These are phyloP conservation scores for Dicaeum eximium DNA, from an alignment of 2,113 vertebrate species.

Conservation along the genomic window DNA sequence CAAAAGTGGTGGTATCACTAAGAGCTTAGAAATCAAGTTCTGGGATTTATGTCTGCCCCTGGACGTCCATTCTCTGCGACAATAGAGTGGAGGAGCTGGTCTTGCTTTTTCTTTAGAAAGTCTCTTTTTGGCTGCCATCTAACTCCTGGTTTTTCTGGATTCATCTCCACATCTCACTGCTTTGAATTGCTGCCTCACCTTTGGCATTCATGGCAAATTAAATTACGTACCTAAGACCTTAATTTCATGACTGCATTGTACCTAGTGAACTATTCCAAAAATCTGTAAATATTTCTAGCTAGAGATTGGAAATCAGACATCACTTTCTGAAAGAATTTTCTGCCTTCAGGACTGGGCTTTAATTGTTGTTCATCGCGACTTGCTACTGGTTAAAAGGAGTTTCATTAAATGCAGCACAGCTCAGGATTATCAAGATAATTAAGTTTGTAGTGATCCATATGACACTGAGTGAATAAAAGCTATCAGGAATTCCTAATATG, in stretches of 20 bases:
- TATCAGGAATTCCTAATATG: conserved; percentile 14
- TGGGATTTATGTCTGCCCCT: background rate
- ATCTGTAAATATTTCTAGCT: background rate
- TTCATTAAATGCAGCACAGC: conserved; percentile 31
- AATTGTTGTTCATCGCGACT: background rate
- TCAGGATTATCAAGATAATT: conserved; percentile 52
- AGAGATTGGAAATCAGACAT: background rate
- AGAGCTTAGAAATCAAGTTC: background rate
- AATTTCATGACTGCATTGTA: background rate
- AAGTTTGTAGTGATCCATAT: conserved; percentile 12
- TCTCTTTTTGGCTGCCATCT: fast-evolving
- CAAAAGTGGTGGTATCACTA: background rate
- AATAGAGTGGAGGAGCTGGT: background rate
- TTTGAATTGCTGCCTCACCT: background rate
- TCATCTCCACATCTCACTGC: background rate
- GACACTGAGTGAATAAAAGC: background rate
- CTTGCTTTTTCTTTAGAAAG: background rate
- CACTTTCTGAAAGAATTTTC: background rate
- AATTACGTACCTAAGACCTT: background rate
- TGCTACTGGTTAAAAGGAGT: conserved; percentile 17
- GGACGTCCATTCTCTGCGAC: fast-evolving
- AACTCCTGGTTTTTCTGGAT: background rate
- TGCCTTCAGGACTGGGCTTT: background rate
- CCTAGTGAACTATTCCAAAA: background rate
- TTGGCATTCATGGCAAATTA: background rate